A percentile compares a stretch with the other conserved stretches of the same genome.
These are phyloP conservation scores for Hetaerina americana DNA, from an alignment of 1,140 invertebrate genomes.

Conservation along the genomic window DNA sequence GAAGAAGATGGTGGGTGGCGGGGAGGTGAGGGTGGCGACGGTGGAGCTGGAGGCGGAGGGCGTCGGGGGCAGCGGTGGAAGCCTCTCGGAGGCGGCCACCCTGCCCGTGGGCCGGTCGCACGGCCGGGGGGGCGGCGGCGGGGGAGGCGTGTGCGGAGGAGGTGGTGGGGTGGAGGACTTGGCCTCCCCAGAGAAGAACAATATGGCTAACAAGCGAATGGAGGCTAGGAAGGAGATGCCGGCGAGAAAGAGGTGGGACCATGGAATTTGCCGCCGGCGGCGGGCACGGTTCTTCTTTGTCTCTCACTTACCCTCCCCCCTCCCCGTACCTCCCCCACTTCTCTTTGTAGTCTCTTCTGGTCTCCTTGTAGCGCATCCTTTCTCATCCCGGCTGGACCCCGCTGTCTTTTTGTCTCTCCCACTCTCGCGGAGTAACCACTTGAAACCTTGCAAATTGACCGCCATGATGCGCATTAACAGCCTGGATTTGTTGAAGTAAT, in stretches of 20 bases:
- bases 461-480: too few relatives aligned
- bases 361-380: constrained; percentile 68
- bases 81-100: constrained; percentile 56
- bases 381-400: too few relatives aligned
- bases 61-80: neutral
- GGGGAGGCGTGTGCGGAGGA: constrained; percentile 25
- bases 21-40: constrained; percentile 72
- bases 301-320: too few relatives aligned
- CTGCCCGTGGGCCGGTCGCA: constrained; percentile 55
- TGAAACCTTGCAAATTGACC: too few relatives aligned
- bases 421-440: too few relatives aligned
- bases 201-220: constrained; percentile 72
- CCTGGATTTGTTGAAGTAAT: too few relatives aligned
- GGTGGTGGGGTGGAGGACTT: constrained; percentile 30
- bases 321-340: too few relatives aligned
- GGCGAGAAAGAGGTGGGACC: neutral
- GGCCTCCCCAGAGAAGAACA: constrained; percentile 55
- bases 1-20: constrained; percentile 47
- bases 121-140: constrained; percentile 35
- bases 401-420: too few relatives aligned
- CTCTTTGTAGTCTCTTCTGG: too few relatives aligned
- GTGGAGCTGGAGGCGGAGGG: constrained; percentile 38
- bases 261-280: too few relatives aligned
- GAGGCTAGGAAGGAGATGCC: constrained; percentile 69
- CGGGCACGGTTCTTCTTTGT: too few relatives aligned